phyloP scores from a whole-genome alignment of 2,797 vertebrate genomes.

The Apodemus agrarius region DNA sequence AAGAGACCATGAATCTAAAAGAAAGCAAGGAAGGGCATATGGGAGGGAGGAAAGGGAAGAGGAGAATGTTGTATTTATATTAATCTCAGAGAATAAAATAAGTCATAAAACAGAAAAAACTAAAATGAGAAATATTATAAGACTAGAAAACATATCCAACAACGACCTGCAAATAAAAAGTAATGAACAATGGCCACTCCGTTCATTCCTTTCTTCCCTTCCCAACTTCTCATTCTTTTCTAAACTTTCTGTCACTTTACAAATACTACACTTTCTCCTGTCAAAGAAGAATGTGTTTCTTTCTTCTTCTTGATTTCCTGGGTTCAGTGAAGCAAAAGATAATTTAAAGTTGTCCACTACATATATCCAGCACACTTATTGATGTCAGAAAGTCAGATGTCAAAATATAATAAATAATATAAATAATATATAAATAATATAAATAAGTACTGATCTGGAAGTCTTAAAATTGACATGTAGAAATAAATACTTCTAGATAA shows the following conservation, averaged over 20 bases:
- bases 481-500: slow-evolving; percentile 6
- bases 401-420: background rate
- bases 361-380: background rate
- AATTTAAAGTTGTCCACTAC: background rate
- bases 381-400: background rate
- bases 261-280: background rate
- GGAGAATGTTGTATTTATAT: background rate
- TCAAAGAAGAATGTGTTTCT: background rate
- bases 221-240: background rate
- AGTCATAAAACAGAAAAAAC: background rate
- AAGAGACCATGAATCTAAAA: background rate
- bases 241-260: slow-evolving; percentile 3
- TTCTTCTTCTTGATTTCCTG: background rate
- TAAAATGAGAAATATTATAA: background rate
- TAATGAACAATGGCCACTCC: background rate
- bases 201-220: background rate
- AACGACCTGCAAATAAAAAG: background rate
- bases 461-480: background rate
- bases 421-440: background rate
- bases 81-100: background rate
- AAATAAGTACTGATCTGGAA: background rate
- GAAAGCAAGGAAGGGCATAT: background rate
- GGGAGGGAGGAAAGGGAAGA: background rate
- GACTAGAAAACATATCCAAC: background rate
- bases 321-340: background rate